Percentiles rank a stretch among this genome's conserved stretches.
Conservation (phyloP, 92 coral and sea anemone species). For the Virgularia gustaviana region DNA sequence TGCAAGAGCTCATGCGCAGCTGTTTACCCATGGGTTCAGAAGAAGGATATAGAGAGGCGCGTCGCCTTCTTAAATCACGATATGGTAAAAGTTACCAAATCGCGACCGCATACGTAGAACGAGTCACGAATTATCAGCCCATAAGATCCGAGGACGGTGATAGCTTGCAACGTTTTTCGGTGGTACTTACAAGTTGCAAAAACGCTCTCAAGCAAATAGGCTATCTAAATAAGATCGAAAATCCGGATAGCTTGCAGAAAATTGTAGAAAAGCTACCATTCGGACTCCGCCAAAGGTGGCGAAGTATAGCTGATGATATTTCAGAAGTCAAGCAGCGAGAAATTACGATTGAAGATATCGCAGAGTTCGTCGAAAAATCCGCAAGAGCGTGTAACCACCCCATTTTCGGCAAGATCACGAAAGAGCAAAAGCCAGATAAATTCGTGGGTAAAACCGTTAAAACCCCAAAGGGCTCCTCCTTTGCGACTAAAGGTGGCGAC, state of each 20-base stretch:
- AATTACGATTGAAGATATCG: slow-evolving; percentile 17
- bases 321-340: not conserved
- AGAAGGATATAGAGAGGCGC: slow-evolving; percentile 1
- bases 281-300: not conserved
- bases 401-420: slow-evolving; percentile 16
- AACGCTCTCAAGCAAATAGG: slow-evolving; percentile 5
- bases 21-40: slow-evolving; percentile 10
- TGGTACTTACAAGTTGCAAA: not conserved
- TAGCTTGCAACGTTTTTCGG: slow-evolving; percentile 2
- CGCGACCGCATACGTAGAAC: slow-evolving; percentile 6
- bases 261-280: not conserved
- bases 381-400: slow-evolving; percentile 20
- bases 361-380: slow-evolving; percentile 1
- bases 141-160: slow-evolving; percentile 1
- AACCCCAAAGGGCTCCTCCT: not conserved
- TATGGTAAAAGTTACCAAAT: slow-evolving; percentile 16
- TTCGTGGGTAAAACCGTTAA: not conserved
- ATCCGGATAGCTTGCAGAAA: not conserved
- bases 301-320: slow-evolving; percentile 17
- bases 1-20: slow-evolving; percentile 18
- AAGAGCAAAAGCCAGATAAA: not conserved
- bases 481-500: slow-evolving; percentile 4
- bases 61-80: not conserved
- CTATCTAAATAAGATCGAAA: slow-evolving; percentile 9
- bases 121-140: not conserved